Evolutionary conservation across 2,113 vertebrate species (phyloP).

Genomic region (Phalacrocorax aristotelis): DNA sequence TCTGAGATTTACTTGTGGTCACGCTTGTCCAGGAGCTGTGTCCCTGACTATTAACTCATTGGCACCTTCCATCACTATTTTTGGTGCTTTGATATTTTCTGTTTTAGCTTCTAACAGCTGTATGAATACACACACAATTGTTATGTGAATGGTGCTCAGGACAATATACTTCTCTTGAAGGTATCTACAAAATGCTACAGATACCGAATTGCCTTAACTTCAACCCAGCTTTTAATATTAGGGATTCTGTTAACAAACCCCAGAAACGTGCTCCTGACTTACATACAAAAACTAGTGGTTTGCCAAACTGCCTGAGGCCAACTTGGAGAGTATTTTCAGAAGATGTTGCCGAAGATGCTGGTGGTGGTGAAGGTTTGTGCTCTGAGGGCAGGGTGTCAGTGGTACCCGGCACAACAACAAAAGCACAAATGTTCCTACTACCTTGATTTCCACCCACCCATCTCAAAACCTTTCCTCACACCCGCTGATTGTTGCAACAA

Average conservation of each 20-base stretch:
- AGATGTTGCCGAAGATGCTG: background rate
- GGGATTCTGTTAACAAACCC: background rate
- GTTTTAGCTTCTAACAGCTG: conserved; percentile 12
- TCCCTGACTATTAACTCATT: conserved; percentile 46
- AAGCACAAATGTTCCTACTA: background rate
- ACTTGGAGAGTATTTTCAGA: background rate
- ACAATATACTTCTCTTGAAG: background rate
- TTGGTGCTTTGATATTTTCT: conserved; percentile 44
- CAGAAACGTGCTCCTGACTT: background rate
- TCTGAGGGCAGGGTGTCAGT: background rate
- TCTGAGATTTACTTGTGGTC: conserved; percentile 61
- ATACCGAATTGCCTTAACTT: background rate
- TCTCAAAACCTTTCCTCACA: background rate
- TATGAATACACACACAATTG: background rate
- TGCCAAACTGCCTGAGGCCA: background rate
- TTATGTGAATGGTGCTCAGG: background rate
- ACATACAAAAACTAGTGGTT: background rate
- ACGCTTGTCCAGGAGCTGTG: conserved; percentile 37
- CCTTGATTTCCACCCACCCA: background rate
- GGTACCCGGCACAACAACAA: background rate
- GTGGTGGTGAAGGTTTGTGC: background rate
- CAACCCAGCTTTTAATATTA: background rate
- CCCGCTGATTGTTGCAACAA: background rate
- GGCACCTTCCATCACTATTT: conserved; percentile 23
- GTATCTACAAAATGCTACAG: background rate